Evolutionary conservation across 2,113 vertebrate species (phyloP).

Genomic region (Mobula hypostoma): DNA sequence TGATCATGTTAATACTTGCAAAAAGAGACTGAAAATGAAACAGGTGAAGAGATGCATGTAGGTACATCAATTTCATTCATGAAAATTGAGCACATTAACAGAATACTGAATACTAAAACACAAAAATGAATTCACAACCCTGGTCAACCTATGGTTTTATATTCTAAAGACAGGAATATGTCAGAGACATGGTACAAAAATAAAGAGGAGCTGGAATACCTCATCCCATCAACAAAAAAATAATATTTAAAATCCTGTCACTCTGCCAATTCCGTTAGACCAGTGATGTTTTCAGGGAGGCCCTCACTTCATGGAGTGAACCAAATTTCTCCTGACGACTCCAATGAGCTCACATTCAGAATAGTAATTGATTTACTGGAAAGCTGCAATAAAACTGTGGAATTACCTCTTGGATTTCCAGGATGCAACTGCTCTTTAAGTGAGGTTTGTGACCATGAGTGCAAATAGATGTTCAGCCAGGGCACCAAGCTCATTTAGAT

Average conservation of each 20-base stretch:
- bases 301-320: neutral
- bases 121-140: neutral
- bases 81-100: neutral
- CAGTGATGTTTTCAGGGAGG: neutral
- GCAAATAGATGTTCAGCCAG: neutral
- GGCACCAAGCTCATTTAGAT: neutral
- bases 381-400: neutral
- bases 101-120: neutral
- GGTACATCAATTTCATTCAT: neutral
- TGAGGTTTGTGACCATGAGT: neutral
- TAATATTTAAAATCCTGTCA: no score
- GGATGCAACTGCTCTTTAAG: neutral
- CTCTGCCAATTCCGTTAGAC: neutral
- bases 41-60: neutral
- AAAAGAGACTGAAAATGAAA: neutral
- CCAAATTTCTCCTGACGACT: neutral
- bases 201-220: neutral
- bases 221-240: no score
- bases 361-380: conserved; percentile 1
- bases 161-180: neutral
- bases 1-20: no score
- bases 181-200: neutral
- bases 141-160: no score
- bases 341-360: neutral
- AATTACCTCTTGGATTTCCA: neutral